These are phyloP conservation scores for Enoplosus armatus DNA, from an alignment of 2,797 vertebrate species.

Conservation along the genomic window DNA sequence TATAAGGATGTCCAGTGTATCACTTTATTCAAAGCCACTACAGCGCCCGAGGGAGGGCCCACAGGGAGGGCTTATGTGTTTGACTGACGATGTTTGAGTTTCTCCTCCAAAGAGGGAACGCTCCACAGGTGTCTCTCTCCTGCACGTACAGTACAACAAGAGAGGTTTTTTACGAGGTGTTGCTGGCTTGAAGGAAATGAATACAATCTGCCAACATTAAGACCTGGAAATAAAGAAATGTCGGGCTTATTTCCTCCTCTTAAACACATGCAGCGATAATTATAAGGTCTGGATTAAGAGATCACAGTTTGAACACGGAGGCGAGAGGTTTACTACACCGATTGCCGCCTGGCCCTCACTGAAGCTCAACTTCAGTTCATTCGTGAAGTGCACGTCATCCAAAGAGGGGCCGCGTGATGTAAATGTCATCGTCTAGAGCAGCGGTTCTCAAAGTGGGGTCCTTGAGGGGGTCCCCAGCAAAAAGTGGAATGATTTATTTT, in stretches of 20 bases:
- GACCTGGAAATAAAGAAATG: constrained; percentile 31
- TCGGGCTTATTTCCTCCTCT: constrained; percentile 12
- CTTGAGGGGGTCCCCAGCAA: no score
- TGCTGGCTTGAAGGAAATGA: constrained; percentile 22
- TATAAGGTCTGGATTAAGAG: constrained; percentile 27
- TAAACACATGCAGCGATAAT: constrained; percentile 50
- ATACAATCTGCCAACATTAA: constrained; percentile 13
- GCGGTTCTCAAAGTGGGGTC: no score
- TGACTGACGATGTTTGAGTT: neutral
- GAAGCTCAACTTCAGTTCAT: neutral
- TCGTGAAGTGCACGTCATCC: neutral
- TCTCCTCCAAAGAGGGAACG: neutral
- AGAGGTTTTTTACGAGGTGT: constrained; percentile 44
- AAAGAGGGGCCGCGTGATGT: no score
- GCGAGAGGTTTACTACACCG: constrained; percentile 18
- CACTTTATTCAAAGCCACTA: neutral
- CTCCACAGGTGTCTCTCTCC: neutral
- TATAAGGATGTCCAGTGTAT: neutral
- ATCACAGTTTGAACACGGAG: neutral
- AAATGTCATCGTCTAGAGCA: no score
- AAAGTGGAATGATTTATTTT: no score
- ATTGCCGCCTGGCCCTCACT: neutral
- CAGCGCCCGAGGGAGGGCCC: no score
- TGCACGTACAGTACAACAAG: neutral
- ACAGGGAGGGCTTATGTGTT: neutral